Evolutionary conservation across 2,888 invertebrate genomes (phyloP).

Genomic region (Pseudococcus longispinus): DNA sequence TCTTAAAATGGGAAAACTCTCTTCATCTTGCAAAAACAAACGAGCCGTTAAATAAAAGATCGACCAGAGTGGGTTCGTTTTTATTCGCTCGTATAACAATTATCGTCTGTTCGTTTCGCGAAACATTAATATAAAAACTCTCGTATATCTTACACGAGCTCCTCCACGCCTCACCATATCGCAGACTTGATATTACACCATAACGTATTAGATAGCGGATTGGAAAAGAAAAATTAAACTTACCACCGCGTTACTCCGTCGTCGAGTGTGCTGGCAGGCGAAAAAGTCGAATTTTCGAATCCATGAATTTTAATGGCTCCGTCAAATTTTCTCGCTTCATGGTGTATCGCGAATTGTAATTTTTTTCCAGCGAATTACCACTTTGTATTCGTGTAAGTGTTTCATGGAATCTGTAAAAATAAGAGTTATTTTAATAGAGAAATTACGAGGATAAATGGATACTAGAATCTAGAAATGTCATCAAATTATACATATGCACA

Average conservation of each 20-base stretch:
- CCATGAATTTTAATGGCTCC: not conserved
- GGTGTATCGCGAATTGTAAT: not conserved
- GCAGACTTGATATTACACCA: not conserved
- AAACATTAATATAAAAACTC: not conserved
- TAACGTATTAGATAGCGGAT: not conserved
- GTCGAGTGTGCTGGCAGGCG: not conserved
- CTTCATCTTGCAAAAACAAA: slow-evolving; percentile 29
- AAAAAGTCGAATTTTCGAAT: not conserved
- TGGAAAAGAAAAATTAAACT: not conserved
- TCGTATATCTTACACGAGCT: not conserved
- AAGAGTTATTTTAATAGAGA: not conserved
- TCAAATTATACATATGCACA: too few relatives aligned
- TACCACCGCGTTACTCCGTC: not conserved
- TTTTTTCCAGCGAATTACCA: not conserved
- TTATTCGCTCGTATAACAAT: slow-evolving; percentile 26
- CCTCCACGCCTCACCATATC: not conserved
- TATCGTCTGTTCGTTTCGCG: slow-evolving; percentile 16
- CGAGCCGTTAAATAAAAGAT: slow-evolving; percentile 48
- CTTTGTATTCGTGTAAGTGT: not conserved
- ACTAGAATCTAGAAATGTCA: too few relatives aligned
- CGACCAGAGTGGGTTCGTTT: not conserved
- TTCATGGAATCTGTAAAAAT: not conserved
- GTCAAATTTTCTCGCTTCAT: not conserved
- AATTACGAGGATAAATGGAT: not conserved
- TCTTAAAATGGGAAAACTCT: slow-evolving; percentile 47